Evolutionary conservation across 2,888 invertebrate species (phyloP), one percentile per base, ranked within the genome.

Genomic region (Sinohyriopsis cumingii): DNA sequence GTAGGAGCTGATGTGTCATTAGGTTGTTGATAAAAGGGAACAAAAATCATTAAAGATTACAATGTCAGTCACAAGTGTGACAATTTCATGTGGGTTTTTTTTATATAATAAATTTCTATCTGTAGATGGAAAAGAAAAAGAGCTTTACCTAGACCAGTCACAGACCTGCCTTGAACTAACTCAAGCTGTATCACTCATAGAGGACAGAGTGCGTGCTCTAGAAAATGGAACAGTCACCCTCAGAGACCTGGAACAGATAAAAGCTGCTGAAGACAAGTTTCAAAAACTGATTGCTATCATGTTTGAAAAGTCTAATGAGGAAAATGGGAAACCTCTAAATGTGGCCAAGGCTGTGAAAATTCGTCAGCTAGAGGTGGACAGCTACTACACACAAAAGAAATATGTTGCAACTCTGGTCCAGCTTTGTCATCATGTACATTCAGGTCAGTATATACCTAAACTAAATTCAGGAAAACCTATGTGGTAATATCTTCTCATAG

Each of bases 161-260:
- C 45, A 57, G 5, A 55, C 55, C 15, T 55, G 62, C 18, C 9
- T 63, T 5, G 56, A 67, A 20, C 55, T 67, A 24, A 67, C 56
- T 9, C 55, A 67, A n/a, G 67, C 67, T 24, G 55, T 24, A 7
- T 28, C 67, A 20, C 33, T 62, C 6, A 12, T 67, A 22, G 53
- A 55, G 56, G 63, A 57, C n/a, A 62, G 24, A 22, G 22, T 67
- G 67, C n/a, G 55, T 18, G 45, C n/a, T 5, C 5, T 67, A 55
- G 4, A 59, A 22, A n/a, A 53, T n/a, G 77, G 74, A 5, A 33
- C 64, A 3, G 25, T 77, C 3, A 64, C 63, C 19, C 57, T 77
- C 25, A 67, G 61, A 45, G 61, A 72, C 25, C 28, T 72, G 0
- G 55, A 64, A 22, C 28, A 71, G 19, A 68, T 77, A n/a, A 33